Base-by-base conservation (phyloP, 2,888 invertebrate genomes). In the Oxyteleia sp. region DNA sequence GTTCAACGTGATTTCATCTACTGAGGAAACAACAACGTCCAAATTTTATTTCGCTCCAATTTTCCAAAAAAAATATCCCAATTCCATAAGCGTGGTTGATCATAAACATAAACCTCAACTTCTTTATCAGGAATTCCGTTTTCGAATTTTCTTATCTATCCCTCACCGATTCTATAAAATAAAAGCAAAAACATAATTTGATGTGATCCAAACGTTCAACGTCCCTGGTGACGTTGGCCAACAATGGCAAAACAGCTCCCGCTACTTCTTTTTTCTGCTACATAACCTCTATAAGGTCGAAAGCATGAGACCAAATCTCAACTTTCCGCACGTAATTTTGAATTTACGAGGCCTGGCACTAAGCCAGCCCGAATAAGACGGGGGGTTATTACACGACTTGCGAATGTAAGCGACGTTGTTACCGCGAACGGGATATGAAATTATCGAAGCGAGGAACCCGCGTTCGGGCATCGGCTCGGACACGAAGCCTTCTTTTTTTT, bases 261-360 rank as follows among this genome's bases (percentile, higher is more conserved):
- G 71, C 43, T 64, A 29, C 66, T 43, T 13, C 35, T 35, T 66
- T 61, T 71, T 82, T 79, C 78, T 69, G 57, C 61, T 76, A 72
- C 82, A 72, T 76, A 76, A 66, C 47, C 47, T 32, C 15, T 57
- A 15, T 59, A 55, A 68, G 61, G 72, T 66, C 63, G 38, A 45
- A 59, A 61, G 66, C 41, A 66, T 15, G 57, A 43, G 74, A 23
- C 51, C 75, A 86, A 87, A 87, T 88, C 87, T 86, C 86, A 79
- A 88, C 87, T 87, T 87, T 89, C 84, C 76, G 83, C 86, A 69
- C 85, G 87, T 90, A 88, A 89, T 90, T 90, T 88, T 78, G 84
- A 88, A 90, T 89, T 89, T 90, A 90, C 89, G 88, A 88, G 88
- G 66, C 71, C 86, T 89, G 90, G 89, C 88, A 38, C 49, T 26